Conservation (phyloP, 2,113 vertebrate species). For the Phasianus colchicus region DNA sequence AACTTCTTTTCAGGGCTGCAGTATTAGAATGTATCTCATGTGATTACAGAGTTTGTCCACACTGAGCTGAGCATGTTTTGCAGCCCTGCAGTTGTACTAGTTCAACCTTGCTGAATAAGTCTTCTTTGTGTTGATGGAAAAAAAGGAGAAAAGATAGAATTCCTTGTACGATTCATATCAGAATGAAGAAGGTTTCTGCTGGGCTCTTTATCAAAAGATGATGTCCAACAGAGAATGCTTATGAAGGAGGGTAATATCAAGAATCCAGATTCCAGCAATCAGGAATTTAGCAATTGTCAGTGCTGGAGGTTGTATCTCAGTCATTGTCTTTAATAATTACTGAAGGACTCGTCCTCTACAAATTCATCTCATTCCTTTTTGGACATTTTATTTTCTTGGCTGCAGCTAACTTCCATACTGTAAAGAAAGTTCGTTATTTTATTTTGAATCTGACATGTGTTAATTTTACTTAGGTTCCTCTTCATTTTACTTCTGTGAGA, state of each 20-base stretch:
- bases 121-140: not conserved
- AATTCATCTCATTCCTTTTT: not conserved
- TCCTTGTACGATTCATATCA: not conserved
- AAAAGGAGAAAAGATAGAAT: not conserved
- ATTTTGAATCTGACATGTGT: not conserved
- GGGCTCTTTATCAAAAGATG: not conserved
- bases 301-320: not conserved
- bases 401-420: not conserved
- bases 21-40: not conserved
- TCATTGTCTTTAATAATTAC: not conserved
- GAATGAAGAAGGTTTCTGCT: not conserved
- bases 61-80: not conserved
- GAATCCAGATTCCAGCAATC: not conserved
- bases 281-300: not conserved
- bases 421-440: not conserved
- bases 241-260: not conserved
- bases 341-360: not conserved
- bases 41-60: not conserved
- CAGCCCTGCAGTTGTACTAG: not conserved
- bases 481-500: not conserved
- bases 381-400: not conserved
- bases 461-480: not conserved
- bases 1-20: not conserved
- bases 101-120: not conserved
- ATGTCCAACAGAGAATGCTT: not conserved